phyloP scores from a whole-genome alignment of 2,113 vertebrate species.

The Carollia perspicillata region DNA sequence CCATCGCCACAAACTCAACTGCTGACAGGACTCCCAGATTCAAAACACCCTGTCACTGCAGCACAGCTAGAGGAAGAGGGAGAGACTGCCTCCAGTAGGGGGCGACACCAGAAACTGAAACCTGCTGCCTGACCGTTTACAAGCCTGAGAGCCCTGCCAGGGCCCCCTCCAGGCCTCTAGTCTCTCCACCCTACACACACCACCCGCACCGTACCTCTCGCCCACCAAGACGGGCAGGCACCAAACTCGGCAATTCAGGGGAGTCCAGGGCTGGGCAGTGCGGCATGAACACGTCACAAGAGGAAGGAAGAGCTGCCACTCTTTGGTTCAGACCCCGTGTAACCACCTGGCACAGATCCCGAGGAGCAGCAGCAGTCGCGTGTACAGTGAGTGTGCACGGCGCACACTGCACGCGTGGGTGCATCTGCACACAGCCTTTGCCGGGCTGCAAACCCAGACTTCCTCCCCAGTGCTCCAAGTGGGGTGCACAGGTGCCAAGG shows the following conservation, averaged over 20 bases:
- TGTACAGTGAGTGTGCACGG: background rate
- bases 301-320: constrained; percentile 42
- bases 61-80: background rate
- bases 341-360: background rate
- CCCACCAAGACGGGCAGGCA: background rate
- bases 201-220: background rate
- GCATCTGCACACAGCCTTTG: background rate
- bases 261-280: background rate
- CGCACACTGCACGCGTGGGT: background rate
- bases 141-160: background rate
- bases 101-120: background rate
- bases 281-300: background rate
- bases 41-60: constrained; percentile 10
- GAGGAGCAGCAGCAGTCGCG: background rate
- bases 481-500: background rate
- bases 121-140: background rate
- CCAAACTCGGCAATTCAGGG: constrained; percentile 8
- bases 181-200: background rate
- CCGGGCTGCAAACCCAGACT: background rate
- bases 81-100: background rate
- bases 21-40: background rate
- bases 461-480: background rate
- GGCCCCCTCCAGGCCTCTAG: background rate
- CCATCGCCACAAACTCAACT: constrained; percentile 9
- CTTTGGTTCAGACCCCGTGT: constrained; percentile 8